A percentile compares a stretch with the other conserved stretches of the same genome.
Conservation (phyloP, 2,888 invertebrate species). For the Physocephala rufipes region DNA sequence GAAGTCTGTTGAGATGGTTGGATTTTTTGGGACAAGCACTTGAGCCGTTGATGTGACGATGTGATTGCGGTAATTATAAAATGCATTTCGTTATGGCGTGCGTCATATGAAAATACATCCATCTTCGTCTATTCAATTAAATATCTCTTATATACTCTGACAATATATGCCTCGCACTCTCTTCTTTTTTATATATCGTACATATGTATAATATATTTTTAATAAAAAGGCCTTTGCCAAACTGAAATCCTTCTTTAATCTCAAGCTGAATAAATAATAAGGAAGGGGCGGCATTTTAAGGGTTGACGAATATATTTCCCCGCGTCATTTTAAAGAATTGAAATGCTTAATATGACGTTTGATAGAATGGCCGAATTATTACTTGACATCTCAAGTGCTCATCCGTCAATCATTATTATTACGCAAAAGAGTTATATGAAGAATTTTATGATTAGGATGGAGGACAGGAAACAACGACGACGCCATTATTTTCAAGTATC, state of each 20-base stretch:
- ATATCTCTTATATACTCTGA: no score
- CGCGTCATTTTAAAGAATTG: no score
- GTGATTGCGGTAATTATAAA: neutral
- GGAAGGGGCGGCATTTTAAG: neutral
- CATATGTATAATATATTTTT: constrained; percentile 7
- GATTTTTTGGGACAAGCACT: constrained; percentile 25
- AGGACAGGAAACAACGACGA: neutral
- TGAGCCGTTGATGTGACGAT: constrained; percentile 6
- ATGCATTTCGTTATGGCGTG: neutral
- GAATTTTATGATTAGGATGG: neutral
- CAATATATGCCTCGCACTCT: no score
- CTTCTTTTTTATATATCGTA: neutral
- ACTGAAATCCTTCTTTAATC: constrained; percentile 5
- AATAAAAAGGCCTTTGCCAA: neutral
- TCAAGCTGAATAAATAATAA: constrained; percentile 12
- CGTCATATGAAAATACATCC: no score
- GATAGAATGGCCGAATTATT: constrained; percentile 24
- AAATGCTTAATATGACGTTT: neutral
- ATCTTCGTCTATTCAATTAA: no score
- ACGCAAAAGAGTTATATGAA: neutral
- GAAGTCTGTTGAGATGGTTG: neutral
- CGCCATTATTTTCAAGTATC: neutral
- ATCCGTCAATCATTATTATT: constrained; percentile 31
- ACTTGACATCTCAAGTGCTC: constrained; percentile 48
- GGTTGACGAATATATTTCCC: constrained; percentile 22